A percentile compares a stretch with the other conserved stretches of the same genome.
These are phyloP conservation scores for Myocastor coypus DNA, from an alignment of 2,113 vertebrate species.

Conservation along the genomic window DNA sequence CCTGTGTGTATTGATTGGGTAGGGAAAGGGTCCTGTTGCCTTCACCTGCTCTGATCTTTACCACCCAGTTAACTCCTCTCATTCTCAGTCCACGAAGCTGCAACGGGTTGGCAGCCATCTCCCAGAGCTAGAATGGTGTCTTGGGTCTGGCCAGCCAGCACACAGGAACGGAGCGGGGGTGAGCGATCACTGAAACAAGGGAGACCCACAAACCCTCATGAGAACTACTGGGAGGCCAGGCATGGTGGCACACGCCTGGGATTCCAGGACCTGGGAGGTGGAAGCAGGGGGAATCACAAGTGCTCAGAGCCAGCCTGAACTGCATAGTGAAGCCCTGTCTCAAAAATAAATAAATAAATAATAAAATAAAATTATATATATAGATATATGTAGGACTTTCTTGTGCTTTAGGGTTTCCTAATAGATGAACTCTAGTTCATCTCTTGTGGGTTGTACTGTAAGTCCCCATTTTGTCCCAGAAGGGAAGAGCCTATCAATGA, in stretches of 20 bases:
- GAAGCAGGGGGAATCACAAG: no score
- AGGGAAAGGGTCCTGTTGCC: background rate
- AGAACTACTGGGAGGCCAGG: background rate
- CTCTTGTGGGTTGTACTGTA: background rate
- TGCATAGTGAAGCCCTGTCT: background rate
- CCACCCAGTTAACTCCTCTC: background rate
- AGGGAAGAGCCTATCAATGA: background rate
- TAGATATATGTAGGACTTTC: background rate
- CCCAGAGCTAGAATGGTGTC: background rate
- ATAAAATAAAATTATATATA: no score
- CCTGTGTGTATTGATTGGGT: background rate
- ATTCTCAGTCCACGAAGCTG: background rate
- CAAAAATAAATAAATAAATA: no score
- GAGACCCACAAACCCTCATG: background rate
- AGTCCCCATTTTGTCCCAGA: background rate
- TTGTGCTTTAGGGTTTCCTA: background rate
- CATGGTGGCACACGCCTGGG: background rate
- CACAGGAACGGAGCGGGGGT: background rate
- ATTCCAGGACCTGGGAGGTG: background rate
- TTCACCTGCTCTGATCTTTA: background rate
- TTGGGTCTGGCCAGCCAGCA: background rate
- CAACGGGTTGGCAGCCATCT: background rate
- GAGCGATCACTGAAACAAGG: background rate
- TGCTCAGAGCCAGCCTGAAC: background rate
- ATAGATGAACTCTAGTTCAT: background rate